These are phyloP conservation scores for Cynopterus brachyotis DNA, from an alignment of 2,113 vertebrate species.

Conservation along the genomic window DNA sequence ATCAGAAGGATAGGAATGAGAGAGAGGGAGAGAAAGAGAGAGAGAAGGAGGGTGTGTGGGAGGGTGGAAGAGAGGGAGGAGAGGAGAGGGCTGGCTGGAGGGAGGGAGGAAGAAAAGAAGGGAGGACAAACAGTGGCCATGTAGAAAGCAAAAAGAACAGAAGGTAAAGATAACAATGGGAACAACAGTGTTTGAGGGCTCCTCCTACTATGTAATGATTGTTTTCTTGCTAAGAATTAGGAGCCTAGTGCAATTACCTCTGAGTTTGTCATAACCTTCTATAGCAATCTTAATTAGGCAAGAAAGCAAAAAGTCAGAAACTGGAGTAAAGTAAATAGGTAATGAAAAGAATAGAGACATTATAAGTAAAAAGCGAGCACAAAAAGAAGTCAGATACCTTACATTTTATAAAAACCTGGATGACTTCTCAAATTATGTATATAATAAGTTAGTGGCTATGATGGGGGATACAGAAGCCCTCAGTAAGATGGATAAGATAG, in stretches of 20 bases:
- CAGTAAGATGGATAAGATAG: no score
- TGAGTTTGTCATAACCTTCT: background rate
- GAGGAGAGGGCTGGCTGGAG: background rate
- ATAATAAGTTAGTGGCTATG: background rate
- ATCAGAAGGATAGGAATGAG: background rate
- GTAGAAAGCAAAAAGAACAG: background rate
- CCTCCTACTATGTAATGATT: background rate
- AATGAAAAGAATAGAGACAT: background rate
- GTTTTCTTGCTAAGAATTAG: background rate
- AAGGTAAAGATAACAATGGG: background rate
- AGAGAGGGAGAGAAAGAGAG: background rate
- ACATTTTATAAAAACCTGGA: no score
- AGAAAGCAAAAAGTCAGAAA: background rate
- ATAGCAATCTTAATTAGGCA: background rate
- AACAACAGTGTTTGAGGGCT: background rate
- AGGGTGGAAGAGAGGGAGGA: background rate
- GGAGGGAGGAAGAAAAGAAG: background rate
- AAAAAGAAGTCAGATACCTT: background rate
- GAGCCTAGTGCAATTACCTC: rapidly evolving
- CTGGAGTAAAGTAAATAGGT: background rate
- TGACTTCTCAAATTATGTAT: background rate
- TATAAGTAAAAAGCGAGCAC: background rate
- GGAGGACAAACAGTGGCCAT: background rate
- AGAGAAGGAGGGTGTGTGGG: no score
- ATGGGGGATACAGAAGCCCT: rapidly evolving